Evolutionary conservation across 2,888 invertebrate species (phyloP).

Genomic region (Acheta domesticus): DNA sequence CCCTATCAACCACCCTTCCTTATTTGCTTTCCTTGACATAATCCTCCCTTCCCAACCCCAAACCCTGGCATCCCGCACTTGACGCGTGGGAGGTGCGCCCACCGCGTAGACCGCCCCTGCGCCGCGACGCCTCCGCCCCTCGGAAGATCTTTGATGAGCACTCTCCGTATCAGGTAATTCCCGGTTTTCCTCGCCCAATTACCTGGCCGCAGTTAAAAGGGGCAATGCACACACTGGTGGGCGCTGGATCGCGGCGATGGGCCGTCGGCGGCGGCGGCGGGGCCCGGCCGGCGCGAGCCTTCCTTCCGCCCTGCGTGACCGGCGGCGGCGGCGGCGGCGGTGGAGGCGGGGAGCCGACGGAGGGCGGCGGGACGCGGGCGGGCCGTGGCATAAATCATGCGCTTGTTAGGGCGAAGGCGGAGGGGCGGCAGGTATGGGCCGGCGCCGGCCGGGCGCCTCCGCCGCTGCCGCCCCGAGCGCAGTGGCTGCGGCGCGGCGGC

Average conservation of each 20-base stretch:
- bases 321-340: background rate
- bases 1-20: too few species aligned
- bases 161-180: background rate
- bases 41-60: too few species aligned
- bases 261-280: background rate
- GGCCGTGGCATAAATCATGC: background rate
- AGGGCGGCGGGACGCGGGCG: background rate
- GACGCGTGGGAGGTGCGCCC: background rate
- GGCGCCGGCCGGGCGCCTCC: background rate
- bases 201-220: background rate
- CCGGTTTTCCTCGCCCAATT: background rate
- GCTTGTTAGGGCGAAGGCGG: background rate
- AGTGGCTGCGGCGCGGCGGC: background rate
- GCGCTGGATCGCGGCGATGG: too few species aligned
- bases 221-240: too few species aligned
- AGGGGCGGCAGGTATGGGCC: background rate
- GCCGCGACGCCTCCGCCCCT: background rate
- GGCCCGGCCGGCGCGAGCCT: background rate
- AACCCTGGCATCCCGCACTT: background rate
- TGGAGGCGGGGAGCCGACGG: background rate
- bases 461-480: background rate
- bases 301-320: slow-evolving; percentile 18
- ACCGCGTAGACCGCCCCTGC: background rate
- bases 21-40: too few species aligned
- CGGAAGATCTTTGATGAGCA: background rate